Base-by-base conservation (phyloP, 2,888 invertebrate genomes). In the Heliconius hortense region DNA sequence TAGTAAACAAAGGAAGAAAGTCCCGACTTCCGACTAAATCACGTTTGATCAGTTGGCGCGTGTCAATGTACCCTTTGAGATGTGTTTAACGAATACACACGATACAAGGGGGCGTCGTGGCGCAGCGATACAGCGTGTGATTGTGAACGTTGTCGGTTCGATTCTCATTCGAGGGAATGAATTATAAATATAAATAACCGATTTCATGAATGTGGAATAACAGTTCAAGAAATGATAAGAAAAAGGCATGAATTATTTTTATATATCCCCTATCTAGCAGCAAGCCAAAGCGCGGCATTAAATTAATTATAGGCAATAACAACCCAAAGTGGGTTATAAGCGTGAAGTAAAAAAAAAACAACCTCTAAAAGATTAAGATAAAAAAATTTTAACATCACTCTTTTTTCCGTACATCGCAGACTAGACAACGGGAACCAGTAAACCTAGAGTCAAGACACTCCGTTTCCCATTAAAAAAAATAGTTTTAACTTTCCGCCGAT, bases 21-120 rank as follows among this genome's bases (percentile, higher is more conserved):
- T 70, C 64, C 63, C 56, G 70, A 66, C 64, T 75, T 71, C 74
- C 64, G 70, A 75, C 64, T 75, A 56, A 70, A 74, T 60, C 60
- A 71, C 48, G 70, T 70, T 74, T 53, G 53, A 70, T 62, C 56
- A 56, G 60, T 48, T 69, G 62, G 59, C 43, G 35, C 62, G 26
- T 26, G 56, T 39, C 56, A 56, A 21, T 66, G 64, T 73, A 59
- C 59, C 26, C 60, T 68, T 74, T 62, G 53, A 56, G n/a, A 35
- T 15, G 15, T 69, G 28, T 35, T 56, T 56, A 53, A 53, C 53
- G 35, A 56, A 24, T 56, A n/a, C 15, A 10, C 15, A 24, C 21
- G 2, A n/a, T n/a, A 21, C 13, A 53, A 69, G n/a, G 28, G 13
- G 28, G n/a, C 13, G 35, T 21, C 13, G 64, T n/a, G 35, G 15